These are phyloP conservation scores for Paramacrobiotus metropolitanus DNA, from an alignment of 1,140 invertebrate species.

Conservation along the genomic window DNA sequence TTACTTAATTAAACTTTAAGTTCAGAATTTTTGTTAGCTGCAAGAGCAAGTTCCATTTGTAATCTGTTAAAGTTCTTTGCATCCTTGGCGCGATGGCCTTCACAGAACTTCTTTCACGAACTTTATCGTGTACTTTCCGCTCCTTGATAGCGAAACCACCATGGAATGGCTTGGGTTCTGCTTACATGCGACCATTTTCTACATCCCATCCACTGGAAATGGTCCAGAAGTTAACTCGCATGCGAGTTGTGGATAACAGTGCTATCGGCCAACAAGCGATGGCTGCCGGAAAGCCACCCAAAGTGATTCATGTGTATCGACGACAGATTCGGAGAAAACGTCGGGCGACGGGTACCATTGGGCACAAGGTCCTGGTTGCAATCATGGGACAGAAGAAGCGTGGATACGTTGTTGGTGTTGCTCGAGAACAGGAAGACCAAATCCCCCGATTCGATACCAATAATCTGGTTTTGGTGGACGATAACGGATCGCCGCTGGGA, in stretches of 20 bases:
- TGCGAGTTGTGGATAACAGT: slow-evolving; percentile 86
- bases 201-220: not conserved
- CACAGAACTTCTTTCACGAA: too few relatives aligned
- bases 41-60: too few relatives aligned
- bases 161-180: too few relatives aligned
- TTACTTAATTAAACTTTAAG: too few relatives aligned
- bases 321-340: too few relatives aligned
- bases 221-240: slow-evolving; percentile 34
- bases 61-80: too few relatives aligned
- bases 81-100: too few relatives aligned
- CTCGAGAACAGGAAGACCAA: slow-evolving; percentile 45
- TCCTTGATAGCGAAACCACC: too few relatives aligned
- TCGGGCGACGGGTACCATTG: slow-evolving; percentile 35
- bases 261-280: slow-evolving; percentile 76
- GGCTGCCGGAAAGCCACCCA: slow-evolving; percentile 69
- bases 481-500: slow-evolving; percentile 64
- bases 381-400: slow-evolving; percentile 91
- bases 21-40: too few relatives aligned
- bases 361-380: slow-evolving; percentile 74
- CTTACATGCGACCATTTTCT: not conserved
- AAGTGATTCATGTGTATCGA: slow-evolving; percentile 53
- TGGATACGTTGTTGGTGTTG: slow-evolving; percentile 73
- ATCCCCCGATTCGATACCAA: slow-evolving; percentile 85
- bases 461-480: slow-evolving; percentile 84
- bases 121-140: too few relatives aligned